phyloP scores from a whole-genome alignment of 2,797 vertebrate species.

The Cheirogaleus major region DNA sequence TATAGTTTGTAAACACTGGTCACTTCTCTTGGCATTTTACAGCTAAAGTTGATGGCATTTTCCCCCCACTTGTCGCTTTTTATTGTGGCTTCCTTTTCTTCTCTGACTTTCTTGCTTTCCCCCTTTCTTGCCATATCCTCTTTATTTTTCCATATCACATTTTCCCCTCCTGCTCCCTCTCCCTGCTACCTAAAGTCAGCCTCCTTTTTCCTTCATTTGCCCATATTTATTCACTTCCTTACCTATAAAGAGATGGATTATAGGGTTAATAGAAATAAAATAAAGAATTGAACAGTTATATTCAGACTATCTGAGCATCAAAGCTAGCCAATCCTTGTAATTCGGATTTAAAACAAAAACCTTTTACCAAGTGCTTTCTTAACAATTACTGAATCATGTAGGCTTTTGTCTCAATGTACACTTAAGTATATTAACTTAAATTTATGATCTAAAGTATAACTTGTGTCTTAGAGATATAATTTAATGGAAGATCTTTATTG shows the following conservation, averaged over 20 bases:
- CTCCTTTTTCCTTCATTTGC: background rate
- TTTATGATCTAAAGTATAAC: background rate
- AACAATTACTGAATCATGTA: background rate
- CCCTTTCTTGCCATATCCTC: background rate
- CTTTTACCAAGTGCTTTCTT: background rate
- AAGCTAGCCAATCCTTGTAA: background rate
- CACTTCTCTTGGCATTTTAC: background rate
- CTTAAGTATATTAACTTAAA: background rate
- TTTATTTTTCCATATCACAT: background rate
- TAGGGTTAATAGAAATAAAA: background rate
- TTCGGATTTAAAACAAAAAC: background rate
- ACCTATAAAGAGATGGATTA: background rate
- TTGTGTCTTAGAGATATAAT: background rate
- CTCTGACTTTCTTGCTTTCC: background rate
- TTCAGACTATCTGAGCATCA: background rate
- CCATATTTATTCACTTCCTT: background rate
- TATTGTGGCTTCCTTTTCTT: background rate
- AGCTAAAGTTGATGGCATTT: background rate
- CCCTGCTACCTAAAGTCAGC: background rate
- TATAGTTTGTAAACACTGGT: background rate
- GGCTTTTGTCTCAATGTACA: background rate
- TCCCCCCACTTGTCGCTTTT: background rate
- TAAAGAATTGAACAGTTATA: background rate
- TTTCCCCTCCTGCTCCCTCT: background rate
- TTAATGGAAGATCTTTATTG: background rate